These are phyloP conservation scores for Peromyscus nudipes DNA, from an alignment of 2,797 vertebrate species.

Conservation along the genomic window DNA sequence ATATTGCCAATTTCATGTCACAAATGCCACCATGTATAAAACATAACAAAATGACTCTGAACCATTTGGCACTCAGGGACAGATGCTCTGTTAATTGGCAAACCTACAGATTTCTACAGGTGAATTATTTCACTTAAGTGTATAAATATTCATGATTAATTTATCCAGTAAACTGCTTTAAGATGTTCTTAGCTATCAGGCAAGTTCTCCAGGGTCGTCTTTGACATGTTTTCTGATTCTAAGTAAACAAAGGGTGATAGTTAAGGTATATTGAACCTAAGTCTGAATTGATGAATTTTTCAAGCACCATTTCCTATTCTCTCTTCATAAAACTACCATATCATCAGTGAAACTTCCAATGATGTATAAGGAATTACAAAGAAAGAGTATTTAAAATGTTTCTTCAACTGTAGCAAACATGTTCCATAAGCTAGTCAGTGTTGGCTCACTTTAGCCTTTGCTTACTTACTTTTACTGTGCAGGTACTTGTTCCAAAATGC, in stretches of 20 bases:
- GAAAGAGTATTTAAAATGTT: neutral
- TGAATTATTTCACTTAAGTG: slow-evolving; percentile 46
- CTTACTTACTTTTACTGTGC: slow-evolving; percentile 10
- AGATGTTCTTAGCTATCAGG: neutral
- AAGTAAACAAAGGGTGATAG: neutral
- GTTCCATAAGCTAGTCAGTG: neutral
- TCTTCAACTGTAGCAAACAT: slow-evolving; percentile 43
- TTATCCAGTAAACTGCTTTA: neutral
- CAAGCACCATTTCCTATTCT: neutral
- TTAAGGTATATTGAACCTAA: neutral
- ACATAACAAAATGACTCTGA: slow-evolving; percentile 12
- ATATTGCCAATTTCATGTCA: neutral
- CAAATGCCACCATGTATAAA: neutral
- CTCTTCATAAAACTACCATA: slow-evolving; percentile 7
- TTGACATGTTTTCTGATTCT: neutral
- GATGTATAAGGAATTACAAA: slow-evolving; percentile 14
- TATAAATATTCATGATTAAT: neutral
- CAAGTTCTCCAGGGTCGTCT: neutral
- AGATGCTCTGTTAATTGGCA: slow-evolving; percentile 23
- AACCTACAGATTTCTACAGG: neutral
- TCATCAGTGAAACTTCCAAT: neutral
- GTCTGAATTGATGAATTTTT: neutral
- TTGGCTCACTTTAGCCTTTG: neutral
- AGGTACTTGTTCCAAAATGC: neutral
- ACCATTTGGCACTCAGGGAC: neutral